Percentiles rank a stretch among this genome's conserved stretches.
Evolutionary conservation across 1,140 invertebrate species (phyloP).

Genomic region (Adoxophyes honmai): DNA sequence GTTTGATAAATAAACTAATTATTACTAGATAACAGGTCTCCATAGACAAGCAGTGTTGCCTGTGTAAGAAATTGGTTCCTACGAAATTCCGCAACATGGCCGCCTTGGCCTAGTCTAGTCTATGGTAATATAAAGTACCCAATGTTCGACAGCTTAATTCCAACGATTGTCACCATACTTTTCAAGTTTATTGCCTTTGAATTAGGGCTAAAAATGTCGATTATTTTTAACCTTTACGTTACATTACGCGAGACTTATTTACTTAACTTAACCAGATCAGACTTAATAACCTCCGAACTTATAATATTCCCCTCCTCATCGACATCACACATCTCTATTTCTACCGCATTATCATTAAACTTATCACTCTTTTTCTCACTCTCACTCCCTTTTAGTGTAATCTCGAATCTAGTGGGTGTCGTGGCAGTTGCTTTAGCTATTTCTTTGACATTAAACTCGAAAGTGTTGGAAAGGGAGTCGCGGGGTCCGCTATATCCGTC

Average conservation of each 20-base stretch:
- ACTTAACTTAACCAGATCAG: slow-evolving; percentile 33
- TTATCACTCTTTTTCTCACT: slow-evolving; percentile 31
- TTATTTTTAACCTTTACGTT: too few species aligned
- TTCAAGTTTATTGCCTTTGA: too few species aligned
- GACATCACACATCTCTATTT: slow-evolving; percentile 62
- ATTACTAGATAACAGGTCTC: too few species aligned
- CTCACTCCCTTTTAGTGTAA: slow-evolving; percentile 36
- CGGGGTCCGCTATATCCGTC: slow-evolving; percentile 58
- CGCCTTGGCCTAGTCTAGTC: too few species aligned
- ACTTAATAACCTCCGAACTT: slow-evolving; percentile 44
- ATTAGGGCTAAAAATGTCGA: too few species aligned
- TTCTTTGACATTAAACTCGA: slow-evolving; percentile 53
- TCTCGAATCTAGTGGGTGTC: slow-evolving; percentile 45
- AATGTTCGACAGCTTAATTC: too few species aligned
- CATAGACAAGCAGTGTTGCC: too few species aligned
- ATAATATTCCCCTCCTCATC: slow-evolving; percentile 62
- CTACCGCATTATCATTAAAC: slow-evolving; percentile 31
- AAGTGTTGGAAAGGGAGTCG: slow-evolving; percentile 50
- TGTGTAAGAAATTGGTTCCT: too few species aligned
- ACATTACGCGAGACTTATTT: not conserved
- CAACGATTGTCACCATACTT: too few species aligned
- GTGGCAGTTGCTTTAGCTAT: slow-evolving; percentile 39
- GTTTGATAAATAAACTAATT: too few species aligned
- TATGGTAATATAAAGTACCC: too few species aligned
- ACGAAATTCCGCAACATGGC: too few species aligned